Base-by-base conservation (phyloP, 1,140 invertebrate species). In the Formica exsecta region DNA sequence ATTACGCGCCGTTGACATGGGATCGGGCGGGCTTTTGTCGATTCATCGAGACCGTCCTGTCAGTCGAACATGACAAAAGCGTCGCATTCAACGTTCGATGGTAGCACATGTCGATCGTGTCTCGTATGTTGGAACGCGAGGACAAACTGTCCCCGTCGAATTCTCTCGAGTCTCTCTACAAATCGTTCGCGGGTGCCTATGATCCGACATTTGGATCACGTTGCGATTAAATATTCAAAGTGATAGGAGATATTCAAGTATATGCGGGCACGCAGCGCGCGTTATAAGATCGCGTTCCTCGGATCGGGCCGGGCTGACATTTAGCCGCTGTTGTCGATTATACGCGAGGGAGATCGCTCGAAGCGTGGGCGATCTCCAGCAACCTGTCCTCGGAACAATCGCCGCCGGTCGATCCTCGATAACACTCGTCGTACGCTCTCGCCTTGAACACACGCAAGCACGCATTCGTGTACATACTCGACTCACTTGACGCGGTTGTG, bases 371-470 rank as follows among this genome's bases (percentile, higher is more conserved):
- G 89, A 90, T 90, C 88, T 71, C 75, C 86, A 88, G 77, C 88
- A 90, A 90, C 89, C 79, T 83, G 88, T 90, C 89, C 89, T 73
- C 89, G 88, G 86, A 90, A 90, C 89, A 90, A 90, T 90, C 89
- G 89, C 81, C 81, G 89, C 32, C 64, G 81, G 89, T 88, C 88
- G 89, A 90, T 90, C 51, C 89, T 87, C 89, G 89, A 90, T 90
- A 90, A 90, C 85, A 59, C 64, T 76, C 76, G 66, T 81, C 66
- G 66, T 41, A 64, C 62, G 65, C 74, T 71, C 76, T 89, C 51
- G 86, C 75, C 85, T 81, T 87, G 66, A 85, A 87, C 70, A 87
- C 65, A 57, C 65, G 71, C 48, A 32, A 61, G 64, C 54, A 48
- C 44, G 44, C 44, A 48, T 59, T n/a, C 62, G 32, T 41, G 57